Base-by-base conservation (phyloP, 2,888 invertebrate genomes). In the Microctonus brassicae region DNA sequence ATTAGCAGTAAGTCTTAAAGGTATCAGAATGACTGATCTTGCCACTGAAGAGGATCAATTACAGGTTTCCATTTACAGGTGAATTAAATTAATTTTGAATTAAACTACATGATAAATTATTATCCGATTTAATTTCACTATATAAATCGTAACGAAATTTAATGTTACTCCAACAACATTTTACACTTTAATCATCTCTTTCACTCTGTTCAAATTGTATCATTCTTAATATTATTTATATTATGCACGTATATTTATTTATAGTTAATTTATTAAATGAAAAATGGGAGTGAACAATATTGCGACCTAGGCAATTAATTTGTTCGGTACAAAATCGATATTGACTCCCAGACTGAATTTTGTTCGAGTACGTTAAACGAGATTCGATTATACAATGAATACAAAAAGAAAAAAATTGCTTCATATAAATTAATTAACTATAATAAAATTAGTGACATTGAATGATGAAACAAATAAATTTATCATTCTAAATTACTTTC, bases 1-100 rank as follows among this genome's bases (percentile, higher is more conserved):
- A 69, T 84, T 96, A 67, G 93, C 92, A 68, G 92, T 96, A 67
- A 94, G 93, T 73, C 89, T 93, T 0, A 91, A 92, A 79, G 96
- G 96, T 62, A 95, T 97, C 77, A 89, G 92, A 72, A 93, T 95
- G 76, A 91, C 91, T 3, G 94, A 96, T 81, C 88, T 91, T 0
- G 90, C 91, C 29, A 90, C 93, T 3, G 92, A 93, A 74, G 93
- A 94, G 79, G 91, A 93, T 73, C 90, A 94, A 29, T 89, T 95
- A 74, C 93, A 94, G 84, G 91, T 95, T 47, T 95, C 95, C 20
- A 95, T 96, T 85, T 96, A 95, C 88, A 94, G 94, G 95, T 94
- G 88, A 85, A 80, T 63, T 10, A 29, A 57, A 57, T 26, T n/a
- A n/a, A n/a, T n/a, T n/a, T 10, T 17, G 2, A 20, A 29, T 5